Base-by-base conservation (phyloP, 2,888 invertebrate genomes). In the Ashinkailepas kermadecensis region DNA sequence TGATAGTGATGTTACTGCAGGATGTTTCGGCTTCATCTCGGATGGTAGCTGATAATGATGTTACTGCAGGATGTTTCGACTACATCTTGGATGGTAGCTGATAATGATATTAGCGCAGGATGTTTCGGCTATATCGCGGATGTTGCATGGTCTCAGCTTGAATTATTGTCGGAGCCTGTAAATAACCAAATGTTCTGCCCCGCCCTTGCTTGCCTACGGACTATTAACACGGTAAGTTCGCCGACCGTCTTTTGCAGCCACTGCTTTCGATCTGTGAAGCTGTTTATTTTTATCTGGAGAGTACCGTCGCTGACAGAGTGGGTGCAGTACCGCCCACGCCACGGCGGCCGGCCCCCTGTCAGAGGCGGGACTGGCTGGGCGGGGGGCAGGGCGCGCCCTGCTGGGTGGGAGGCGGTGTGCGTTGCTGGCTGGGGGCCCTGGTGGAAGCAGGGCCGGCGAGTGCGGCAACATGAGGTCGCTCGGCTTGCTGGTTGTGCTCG, bases 241-340 rank as follows among this genome's bases (percentile, higher is more conserved):
- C 21, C 54, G 18, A 9, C 4, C 15, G 18, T 23, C 23, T 9
- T 67, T 25, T 11, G 2, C 67, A 67, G 4, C 23, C 23, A 1
- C 12, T 25, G 4, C 67, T 67, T 25, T 11, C 23, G 21, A 8
- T n/a, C 21, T n/a, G 9, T 64, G 64, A n/a, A 23, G 25, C 12
- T 56, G 74, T 74, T 74, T 74, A 74, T 74, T 74, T 74, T 74
- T 54, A 39, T 74, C 74, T 56, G 74, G 54, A 0, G 15, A 12
- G 56, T 74, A 56, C 74, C 21, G 56, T 39, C 56, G 54, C 74
- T 54, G 74, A 4, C 74, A 56, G n/a, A n/a, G 74, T 23, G 12
- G 56, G 23, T 7, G 25, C 9, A 0, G 23, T 21, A 18, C 56
- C 70, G 70, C 54, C 74, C 56, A 21, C 56, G 56, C 18, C 54